These are phyloP conservation scores for Dryadula phaetusa DNA, from an alignment of 2,888 invertebrate genomes.

Conservation along the genomic window DNA sequence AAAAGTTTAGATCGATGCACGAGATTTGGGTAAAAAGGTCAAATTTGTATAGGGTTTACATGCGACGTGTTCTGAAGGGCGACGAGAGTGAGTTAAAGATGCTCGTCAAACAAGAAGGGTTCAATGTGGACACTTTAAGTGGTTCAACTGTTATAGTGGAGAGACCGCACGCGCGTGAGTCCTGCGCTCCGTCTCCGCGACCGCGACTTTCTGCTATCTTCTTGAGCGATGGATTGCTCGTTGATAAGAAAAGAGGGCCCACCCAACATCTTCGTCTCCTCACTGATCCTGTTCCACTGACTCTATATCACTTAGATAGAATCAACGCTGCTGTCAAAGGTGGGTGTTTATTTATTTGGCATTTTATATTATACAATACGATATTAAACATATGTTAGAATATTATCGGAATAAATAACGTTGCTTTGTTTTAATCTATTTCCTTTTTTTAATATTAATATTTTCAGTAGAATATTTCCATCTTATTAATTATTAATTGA, in stretches of 20 bases:
- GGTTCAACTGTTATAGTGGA: slow-evolving; percentile 73
- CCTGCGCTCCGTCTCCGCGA: slow-evolving; percentile 74
- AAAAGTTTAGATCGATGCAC: slow-evolving; percentile 67
- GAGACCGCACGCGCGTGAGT: slow-evolving; percentile 64
- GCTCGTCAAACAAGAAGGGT: slow-evolving; percentile 67
- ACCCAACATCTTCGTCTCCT: slow-evolving; percentile 66
- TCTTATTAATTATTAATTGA: slow-evolving; percentile 11
- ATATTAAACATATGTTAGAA: neutral
- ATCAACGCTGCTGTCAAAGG: slow-evolving; percentile 84
- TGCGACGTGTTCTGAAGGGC: slow-evolving; percentile 79
- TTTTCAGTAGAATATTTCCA: slow-evolving; percentile 2
- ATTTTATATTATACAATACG: slow-evolving; percentile 1
- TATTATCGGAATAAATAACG: neutral
- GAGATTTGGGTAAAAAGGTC: slow-evolving; percentile 63
- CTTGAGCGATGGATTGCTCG: slow-evolving; percentile 67
- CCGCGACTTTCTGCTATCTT: slow-evolving; percentile 79
- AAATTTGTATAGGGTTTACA: slow-evolving; percentile 75
- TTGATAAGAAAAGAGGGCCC: slow-evolving; percentile 60
- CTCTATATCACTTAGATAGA: slow-evolving; percentile 80
- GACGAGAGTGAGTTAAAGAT: slow-evolving; percentile 68
- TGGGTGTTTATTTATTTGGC: slow-evolving; percentile 50
- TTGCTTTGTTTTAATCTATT: neutral
- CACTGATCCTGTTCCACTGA: slow-evolving; percentile 81
- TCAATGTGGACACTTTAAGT: slow-evolving; percentile 65
- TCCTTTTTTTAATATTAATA: slow-evolving; percentile 2